Base-by-base conservation (phyloP, 2,113 vertebrate genomes). In the Spea bombifrons region DNA sequence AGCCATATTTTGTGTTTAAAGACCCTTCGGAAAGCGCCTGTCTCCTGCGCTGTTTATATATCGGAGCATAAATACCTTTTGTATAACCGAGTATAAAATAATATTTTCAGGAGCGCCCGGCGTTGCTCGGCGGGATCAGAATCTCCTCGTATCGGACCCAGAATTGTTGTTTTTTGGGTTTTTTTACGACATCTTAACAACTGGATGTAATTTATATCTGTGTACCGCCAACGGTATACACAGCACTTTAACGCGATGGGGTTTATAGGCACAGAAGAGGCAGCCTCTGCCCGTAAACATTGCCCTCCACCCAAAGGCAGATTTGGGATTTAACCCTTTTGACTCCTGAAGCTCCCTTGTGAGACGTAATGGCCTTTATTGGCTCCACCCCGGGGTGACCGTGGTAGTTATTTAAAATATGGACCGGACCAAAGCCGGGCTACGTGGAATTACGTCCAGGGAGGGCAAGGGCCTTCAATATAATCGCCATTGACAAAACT, bases 31-130 rank as follows among this genome's bases (percentile, higher is more conserved):
- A 5, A 12, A 68, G 44, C 44, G 30, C 53, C 61, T 9, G 61
- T 66, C 73, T 65, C 61, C 61, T 59, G 7, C 17, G 17, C 5
- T 75, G 73, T 66, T 75, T 75, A 75, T 66, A 66, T 43, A 17
- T 47, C 16, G 53, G 15, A 7, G 55, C 43, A 53, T 69, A 69
- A 69, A 76, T 70, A 70, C 17, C 9, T 59, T 69, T 61, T 70
- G 74, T 75, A 46, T 67, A 75, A 75, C 67, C 64, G 16, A 16
- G 15, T 66, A 45, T 52, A 66, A 15, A 12, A 8, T 55, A 12
- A 16, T 69, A 13, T 5, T 16, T 77, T 55, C 13, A 49, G 10
- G 46, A 48, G 44, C 4, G 12, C 47, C 72, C 72, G 30, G 57
- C 59, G 4, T 15, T 15, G 52, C 10, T n/a, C 5, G 8, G 53